Evolutionary conservation across 2,888 invertebrate species (phyloP).

Genomic region (Phania funesta): DNA sequence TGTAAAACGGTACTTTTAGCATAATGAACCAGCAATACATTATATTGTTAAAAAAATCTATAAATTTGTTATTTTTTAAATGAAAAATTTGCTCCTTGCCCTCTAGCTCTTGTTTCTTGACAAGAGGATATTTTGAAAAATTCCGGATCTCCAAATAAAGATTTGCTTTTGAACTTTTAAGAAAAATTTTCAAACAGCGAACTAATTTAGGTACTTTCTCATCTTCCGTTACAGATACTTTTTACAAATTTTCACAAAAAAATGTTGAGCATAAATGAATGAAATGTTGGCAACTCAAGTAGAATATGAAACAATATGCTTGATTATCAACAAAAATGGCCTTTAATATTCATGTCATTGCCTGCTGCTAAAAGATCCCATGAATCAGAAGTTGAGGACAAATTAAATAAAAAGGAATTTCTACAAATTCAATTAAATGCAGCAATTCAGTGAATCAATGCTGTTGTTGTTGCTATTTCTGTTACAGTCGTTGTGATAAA

Average conservation of each 20-base stretch:
- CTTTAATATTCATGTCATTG: neutral
- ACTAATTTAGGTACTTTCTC: neutral
- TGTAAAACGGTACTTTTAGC: too few relatives aligned
- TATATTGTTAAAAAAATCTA: too few relatives aligned
- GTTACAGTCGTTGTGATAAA: neutral
- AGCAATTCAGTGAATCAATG: constrained; percentile 20
- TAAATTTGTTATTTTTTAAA: too few relatives aligned
- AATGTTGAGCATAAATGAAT: neutral
- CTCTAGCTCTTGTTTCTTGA: too few relatives aligned
- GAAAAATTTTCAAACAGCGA: neutral
- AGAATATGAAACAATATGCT: constrained; percentile 44
- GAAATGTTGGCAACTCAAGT: neutral
- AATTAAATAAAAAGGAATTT: neutral
- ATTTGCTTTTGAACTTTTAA: too few relatives aligned
- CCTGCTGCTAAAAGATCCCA: neutral
- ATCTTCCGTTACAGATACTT: constrained; percentile 8
- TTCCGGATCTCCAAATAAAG: too few relatives aligned
- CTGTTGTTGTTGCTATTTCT: constrained; percentile 24
- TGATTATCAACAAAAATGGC: constrained; percentile 35
- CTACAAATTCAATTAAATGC: constrained; percentile 39
- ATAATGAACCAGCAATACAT: too few relatives aligned
- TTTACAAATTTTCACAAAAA: neutral
- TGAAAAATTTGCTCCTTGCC: too few relatives aligned
- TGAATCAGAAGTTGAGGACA: neutral
- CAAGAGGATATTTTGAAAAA: too few relatives aligned